Base-by-base conservation (phyloP, 2,888 invertebrate genomes). In the Steinernema carpocapsae region DNA sequence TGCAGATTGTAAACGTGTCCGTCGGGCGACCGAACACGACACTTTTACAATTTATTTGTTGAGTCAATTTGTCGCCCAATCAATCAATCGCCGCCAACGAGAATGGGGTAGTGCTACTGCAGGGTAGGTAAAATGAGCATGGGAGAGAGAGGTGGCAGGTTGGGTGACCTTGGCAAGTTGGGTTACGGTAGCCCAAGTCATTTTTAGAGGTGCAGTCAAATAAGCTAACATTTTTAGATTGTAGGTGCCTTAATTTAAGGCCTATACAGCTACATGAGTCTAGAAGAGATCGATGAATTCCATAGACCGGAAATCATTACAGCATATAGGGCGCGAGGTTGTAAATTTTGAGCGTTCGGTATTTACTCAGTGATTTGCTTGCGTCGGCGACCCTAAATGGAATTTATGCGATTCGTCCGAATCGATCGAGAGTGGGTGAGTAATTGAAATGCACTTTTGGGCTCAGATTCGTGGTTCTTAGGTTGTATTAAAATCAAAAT, bases 11-110 rank as follows among this genome's bases (percentile, higher is more conserved):
- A 64, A 64, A 64, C 37, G 64, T 64, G 64, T 64, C 64, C 29
- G 32, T 19, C 52, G 37, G 64, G 26, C 14, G 32, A 29, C 64
- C 64, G 56, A 56, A 64, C 17, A 22, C 64, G 64, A 64, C 64
- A 64, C 64, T 64, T 64, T 64, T 64, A 64, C 64, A 64, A 64
- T 64, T 64, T 64, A 64, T 64, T 64, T 64, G 64, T 64, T 32
- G 32, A 64, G 64, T 64, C 64, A 64, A 64, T 56, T 56, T 26
- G 56, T 26, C 56, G 48, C 48, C 14, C 48, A 48, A 19, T 64
- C 37, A 64, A 64, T 64, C 64, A 64, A 64, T 64, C n/a, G 14
- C 3, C 19, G 48, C n/a, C 7, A 14, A 12, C 10, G 43, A 7
- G 43, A 43, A 12, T 43, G 43, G 43, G 10, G 14, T 12, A 14